Evolutionary conservation across 2,797 vertebrate species (phyloP).

Genomic region (Enteromius viviparus): DNA sequence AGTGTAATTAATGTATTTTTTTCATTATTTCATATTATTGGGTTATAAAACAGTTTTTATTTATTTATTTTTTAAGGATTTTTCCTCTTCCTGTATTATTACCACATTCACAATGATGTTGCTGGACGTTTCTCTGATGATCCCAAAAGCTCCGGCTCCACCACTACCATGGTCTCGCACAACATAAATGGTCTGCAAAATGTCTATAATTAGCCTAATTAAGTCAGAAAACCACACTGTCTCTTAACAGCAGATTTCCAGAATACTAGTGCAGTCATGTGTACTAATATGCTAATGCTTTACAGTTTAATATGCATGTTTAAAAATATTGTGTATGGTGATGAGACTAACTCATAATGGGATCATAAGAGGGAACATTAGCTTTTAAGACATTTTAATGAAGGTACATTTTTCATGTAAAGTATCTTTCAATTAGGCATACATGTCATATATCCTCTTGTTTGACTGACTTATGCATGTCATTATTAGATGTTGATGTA

Average conservation of each 20-base stretch:
- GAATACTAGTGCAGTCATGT: not conserved
- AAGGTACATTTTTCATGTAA: no score
- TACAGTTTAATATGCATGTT: not conserved
- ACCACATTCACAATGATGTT: no score
- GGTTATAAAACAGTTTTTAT: no score
- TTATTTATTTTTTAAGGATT: no score
- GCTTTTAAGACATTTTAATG: not conserved
- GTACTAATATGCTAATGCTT: not conserved
- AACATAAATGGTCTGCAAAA: not conserved
- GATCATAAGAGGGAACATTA: not conserved
- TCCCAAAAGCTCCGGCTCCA: no score
- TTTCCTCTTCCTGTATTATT: no score
- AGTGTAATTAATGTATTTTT: no score
- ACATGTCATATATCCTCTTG: not conserved
- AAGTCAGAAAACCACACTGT: no score
- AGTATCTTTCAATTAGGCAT: no score
- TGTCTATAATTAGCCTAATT: not conserved
- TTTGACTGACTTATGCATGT: not conserved
- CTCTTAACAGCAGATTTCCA: not conserved
- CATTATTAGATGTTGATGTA: not conserved
- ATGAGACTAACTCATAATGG: not conserved
- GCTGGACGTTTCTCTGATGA: no score
- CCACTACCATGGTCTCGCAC: not conserved
- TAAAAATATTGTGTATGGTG: not conserved
- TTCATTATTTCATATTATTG: no score